A percentile compares a stretch with the other conserved stretches of the same genome.
Evolutionary conservation across 92 coral and sea anemone genomes (phyloP).

Genomic region (Porites lobata): DNA sequence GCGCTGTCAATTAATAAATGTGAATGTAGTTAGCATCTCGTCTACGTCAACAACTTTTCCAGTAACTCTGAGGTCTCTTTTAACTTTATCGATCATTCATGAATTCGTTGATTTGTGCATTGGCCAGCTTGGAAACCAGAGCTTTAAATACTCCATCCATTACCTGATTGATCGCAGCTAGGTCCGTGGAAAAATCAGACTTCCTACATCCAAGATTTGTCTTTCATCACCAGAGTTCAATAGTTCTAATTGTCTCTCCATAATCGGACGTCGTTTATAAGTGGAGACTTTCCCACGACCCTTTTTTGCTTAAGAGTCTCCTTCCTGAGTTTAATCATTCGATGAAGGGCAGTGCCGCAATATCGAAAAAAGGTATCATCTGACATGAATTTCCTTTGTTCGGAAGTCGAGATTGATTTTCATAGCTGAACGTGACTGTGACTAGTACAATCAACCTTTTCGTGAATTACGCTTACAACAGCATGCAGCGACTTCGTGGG

Average conservation of each 20-base stretch:
- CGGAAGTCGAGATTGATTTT: slow-evolving; percentile 14
- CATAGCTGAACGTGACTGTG: slow-evolving; percentile 19
- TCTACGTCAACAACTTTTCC: slow-evolving; percentile 42
- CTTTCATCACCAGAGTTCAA: background rate
- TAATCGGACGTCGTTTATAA: background rate
- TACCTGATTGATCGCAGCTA: background rate
- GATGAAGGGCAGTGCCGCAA: slow-evolving; percentile 43
- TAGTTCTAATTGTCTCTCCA: slow-evolving; percentile 12
- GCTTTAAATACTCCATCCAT: background rate
- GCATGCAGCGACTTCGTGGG: slow-evolving; percentile 26
- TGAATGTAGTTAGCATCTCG: background rate
- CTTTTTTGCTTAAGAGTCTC: slow-evolving; percentile 30
- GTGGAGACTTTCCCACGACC: background rate
- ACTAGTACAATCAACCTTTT: slow-evolving; percentile 37
- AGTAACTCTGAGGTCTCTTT: slow-evolving; percentile 42
- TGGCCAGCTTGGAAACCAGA: slow-evolving; percentile 37
- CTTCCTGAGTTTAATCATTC: slow-evolving; percentile 43
- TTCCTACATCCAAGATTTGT: slow-evolving; percentile 42
- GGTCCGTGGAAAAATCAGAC: slow-evolving; percentile 16
- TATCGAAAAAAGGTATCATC: slow-evolving; percentile 47
- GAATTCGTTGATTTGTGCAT: slow-evolving; percentile 24
- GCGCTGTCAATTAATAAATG: too few species aligned
- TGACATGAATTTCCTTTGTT: slow-evolving; percentile 2
- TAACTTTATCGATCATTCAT: background rate
- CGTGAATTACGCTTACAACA: slow-evolving; percentile 56